Evolutionary conservation across 2,888 invertebrate genomes (phyloP).

Genomic region (Drosophila ustulata): DNA sequence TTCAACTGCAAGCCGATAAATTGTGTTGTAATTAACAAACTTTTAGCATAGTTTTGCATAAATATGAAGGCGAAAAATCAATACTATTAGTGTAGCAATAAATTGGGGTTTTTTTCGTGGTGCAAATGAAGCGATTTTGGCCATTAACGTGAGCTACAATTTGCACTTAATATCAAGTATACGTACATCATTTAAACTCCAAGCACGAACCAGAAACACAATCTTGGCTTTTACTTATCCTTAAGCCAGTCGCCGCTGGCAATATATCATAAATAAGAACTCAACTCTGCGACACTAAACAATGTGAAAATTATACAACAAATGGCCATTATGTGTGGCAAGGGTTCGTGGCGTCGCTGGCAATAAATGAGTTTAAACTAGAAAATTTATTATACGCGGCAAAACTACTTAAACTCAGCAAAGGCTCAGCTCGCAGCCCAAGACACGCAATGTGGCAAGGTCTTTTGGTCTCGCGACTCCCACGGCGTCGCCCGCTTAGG

Average conservation of each 20-base stretch:
- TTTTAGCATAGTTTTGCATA: constrained; percentile 14
- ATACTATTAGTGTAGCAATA: constrained; percentile 4
- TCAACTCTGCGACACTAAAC: constrained; percentile 63
- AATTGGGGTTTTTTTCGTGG: constrained; percentile 12
- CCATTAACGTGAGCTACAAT: constrained; percentile 60
- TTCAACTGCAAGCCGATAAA: not conserved
- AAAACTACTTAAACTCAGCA: constrained; percentile 69
- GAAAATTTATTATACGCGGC: constrained; percentile 79
- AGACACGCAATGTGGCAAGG: constrained; percentile 29
- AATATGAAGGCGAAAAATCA: constrained; percentile 14
- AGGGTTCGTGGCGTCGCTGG: constrained; percentile 43
- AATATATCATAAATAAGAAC: constrained; percentile 70
- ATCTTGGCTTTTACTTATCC: constrained; percentile 21
- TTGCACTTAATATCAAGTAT: constrained; percentile 47
- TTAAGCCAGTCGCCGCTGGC: constrained; percentile 33
- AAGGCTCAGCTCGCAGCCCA: constrained; percentile 1
- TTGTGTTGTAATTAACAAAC: constrained; percentile 4
- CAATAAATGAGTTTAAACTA: constrained; percentile 80
- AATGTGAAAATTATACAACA: constrained; percentile 80
- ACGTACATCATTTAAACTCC: constrained; percentile 23
- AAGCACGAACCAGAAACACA: not conserved
- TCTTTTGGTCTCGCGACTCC: constrained; percentile 26
- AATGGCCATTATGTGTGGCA: constrained; percentile 62
- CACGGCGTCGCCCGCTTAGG: constrained; percentile 55
- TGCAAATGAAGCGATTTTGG: constrained; percentile 59